Evolutionary conservation across 2,797 vertebrate species (phyloP), one percentile per base, ranked within the genome.

Genomic region (Pipistrellus nathusii): DNA sequence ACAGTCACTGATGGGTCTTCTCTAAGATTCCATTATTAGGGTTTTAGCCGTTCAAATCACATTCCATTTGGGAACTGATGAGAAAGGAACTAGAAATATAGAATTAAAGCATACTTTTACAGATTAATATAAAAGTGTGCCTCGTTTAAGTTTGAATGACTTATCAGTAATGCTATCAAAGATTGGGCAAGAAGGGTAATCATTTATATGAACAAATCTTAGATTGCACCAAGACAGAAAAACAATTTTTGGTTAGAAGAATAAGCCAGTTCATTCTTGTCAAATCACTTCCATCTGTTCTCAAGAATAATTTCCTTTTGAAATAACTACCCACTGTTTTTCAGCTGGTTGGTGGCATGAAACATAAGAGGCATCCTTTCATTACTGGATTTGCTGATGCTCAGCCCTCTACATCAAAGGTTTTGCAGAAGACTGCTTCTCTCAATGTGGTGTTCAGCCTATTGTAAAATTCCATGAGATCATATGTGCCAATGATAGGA

Each of bases 211-310:
- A 93, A 77, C 27, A 71, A 86, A 78, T 88, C 88, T 85, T 72
- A 53, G 73, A 92, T 88, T 88, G 83, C 38, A 80, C 32, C 17
- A 53, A 71, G 73, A 82, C 2, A 90, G 64, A 71, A 92, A 92
- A 96, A 94, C 64, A 66, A 57, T 64, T 84, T 90, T 92, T 76
- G 57, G 64, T 41, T 64, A 44, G 76, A 89, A 89, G 44, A 95
- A 32, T 4, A 17, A 75, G 53, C 86, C 38, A 78, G 48, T 76
- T 82, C 69, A 57, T 53, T 88, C 78, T 91, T 6, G 7, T 92
- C 80, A 95, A 94, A 95, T 91, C 35, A 72, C 30, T 96, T 94
- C 94, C 94, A 96, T 94, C 89, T 96, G 93, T 59, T 92, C 75
- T 76, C 38, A 73, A 88, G 76, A 57, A 72, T n/a, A 68, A 85